A percentile compares a stretch with the other conserved stretches of the same genome.
These are phyloP conservation scores for Poecilia wingei DNA, from an alignment of 2,797 vertebrate species.

Conservation along the genomic window DNA sequence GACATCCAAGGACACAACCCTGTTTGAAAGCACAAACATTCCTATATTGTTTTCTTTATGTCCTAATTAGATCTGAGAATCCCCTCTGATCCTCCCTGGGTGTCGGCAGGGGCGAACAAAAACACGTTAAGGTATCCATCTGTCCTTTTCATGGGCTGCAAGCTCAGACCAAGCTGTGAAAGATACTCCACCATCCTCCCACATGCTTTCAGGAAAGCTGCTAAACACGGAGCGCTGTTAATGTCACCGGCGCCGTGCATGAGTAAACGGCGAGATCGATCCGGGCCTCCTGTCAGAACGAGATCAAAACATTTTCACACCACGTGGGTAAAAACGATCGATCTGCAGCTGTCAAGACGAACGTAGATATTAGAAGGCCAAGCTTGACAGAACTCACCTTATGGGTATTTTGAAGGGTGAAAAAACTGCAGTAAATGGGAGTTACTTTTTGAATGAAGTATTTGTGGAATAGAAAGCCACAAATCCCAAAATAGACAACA, in stretches of 20 bases:
- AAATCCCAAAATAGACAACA: conserved; percentile 8
- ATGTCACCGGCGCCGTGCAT: conserved; percentile 22
- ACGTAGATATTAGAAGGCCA: neutral
- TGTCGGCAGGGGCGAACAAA: conserved; percentile 4
- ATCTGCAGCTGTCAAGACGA: neutral
- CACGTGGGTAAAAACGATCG: neutral
- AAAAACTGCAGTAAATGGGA: neutral
- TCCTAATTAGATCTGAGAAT: conserved; percentile 24
- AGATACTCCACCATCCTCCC: conserved; percentile 28
- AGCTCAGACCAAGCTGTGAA: conserved; percentile 29
- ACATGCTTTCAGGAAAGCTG: conserved; percentile 32
- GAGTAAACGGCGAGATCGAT: conserved; percentile 18
- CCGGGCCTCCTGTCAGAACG: neutral
- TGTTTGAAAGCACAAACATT: neutral
- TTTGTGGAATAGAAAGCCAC: neutral
- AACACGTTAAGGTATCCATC: conserved; percentile 39
- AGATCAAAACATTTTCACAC: conserved; percentile 15
- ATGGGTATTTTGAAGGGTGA: neutral
- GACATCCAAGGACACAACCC: neutral
- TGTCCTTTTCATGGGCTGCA: conserved; percentile 24
- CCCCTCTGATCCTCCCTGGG: conserved; percentile 21
- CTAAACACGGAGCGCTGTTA: conserved; percentile 27
- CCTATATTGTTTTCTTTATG: neutral
- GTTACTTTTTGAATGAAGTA: conserved; percentile 5
- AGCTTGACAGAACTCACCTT: neutral